Base-by-base conservation (phyloP, 2,797 vertebrate genomes). In the Varecia variegata region DNA sequence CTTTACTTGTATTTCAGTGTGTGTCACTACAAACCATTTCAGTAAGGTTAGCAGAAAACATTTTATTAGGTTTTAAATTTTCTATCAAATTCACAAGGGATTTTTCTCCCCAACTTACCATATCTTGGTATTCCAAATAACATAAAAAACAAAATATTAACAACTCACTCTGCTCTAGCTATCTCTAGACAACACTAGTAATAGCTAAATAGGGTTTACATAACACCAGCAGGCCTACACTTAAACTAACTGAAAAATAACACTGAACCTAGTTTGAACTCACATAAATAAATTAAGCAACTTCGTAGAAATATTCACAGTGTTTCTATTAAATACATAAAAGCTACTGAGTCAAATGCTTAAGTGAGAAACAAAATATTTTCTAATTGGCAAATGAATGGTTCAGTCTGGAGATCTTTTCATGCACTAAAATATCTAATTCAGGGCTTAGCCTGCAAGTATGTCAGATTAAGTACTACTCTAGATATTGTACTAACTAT, bases 191-290 rank as follows among this genome's bases (percentile, higher is more conserved):
- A 87, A 54, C 1, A 65, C 65, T 71, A 83, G 73, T 95, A 79
- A 76, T 32, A 89, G 71, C 25, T 76, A 93, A 91, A 90, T 13
- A 77, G 62, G 50, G n/a, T 93, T 97, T 93, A 90, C n/a, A 60
- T 43, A 87, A 85, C 56, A 92, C n/a, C 84, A 92, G 56, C 21
- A 95, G 8, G n/a, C 82, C 17, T 89, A 82, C 52, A 82, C 77
- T 95, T 74, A 97, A 32, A 43, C 27, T 79, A 93, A 87, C 65
- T 68, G 58, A 90, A 94, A 88, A 97, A 88, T 86, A 52, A 95
- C 21, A 68, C 32, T 83, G 88, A 97, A 92, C 50, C 81, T 76
- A 83, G 74, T 35, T 92, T 83, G 90, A 97, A 94, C 84, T 87
- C 70, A 89, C 83, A 95, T 60, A 87, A 91, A 87, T 84, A 91